Conservation (phyloP, 2,888 invertebrate species). For the Poecilobothrus nobilitatus region DNA sequence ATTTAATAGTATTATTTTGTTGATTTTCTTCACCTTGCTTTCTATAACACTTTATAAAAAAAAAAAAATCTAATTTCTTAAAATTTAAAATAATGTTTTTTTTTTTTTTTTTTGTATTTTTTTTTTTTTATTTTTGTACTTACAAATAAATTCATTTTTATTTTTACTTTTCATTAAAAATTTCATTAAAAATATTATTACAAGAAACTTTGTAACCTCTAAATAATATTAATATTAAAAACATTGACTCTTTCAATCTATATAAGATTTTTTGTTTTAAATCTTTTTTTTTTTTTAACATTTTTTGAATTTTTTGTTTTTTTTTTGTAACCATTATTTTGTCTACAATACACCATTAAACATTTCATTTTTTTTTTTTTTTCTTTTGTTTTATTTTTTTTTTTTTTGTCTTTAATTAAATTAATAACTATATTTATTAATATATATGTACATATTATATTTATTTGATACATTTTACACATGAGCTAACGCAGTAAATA, state of each 20-base stretch:
- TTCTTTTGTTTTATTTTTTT: not conserved
- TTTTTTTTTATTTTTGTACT: too few species aligned
- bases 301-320: conserved; percentile 25
- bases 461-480: too few species aligned
- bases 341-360: conserved; percentile 4
- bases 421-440: not conserved
- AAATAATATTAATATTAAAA: not conserved
- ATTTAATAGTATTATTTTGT: too few species aligned
- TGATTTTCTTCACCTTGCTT: too few species aligned
- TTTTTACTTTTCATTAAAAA: too few species aligned
- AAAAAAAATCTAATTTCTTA: too few species aligned
- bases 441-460: not conserved
- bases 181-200: too few species aligned
- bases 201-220: not conserved
- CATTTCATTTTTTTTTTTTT: not conserved
- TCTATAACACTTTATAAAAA: too few species aligned
- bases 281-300: conserved; percentile 24
- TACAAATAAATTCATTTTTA: too few species aligned
- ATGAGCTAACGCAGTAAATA: not conserved
- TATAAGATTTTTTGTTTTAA: conserved; percentile 25
- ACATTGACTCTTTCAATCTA: not conserved
- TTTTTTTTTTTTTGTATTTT: too few species aligned
- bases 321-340: conserved; percentile 20
- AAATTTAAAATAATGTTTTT: too few species aligned
- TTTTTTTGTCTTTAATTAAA: not conserved